Base-by-base conservation (phyloP, 1,140 invertebrate species). In the Akabosia matsudoensis region DNA sequence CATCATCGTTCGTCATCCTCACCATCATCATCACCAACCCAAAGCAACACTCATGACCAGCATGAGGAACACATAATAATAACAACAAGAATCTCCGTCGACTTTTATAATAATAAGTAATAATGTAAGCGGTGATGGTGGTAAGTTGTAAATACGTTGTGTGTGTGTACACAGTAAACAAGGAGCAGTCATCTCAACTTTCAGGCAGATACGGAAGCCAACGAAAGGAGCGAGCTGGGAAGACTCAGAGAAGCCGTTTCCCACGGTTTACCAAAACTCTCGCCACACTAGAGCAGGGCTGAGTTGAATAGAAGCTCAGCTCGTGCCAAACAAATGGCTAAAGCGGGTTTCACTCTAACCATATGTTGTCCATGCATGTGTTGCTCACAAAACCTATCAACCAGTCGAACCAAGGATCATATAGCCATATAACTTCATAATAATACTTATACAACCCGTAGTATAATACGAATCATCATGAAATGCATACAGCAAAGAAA, bases 241-340 rank as follows among this genome's bases (percentile, higher is more conserved):
- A 79, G 76, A 67, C 70, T 79, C 72, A 76, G 78, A 79, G 78
- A 79, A 75, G 76, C 74, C 61, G n/a, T 76, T 80, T 80, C 79
- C 76, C 79, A 80, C 79, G 79, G 70, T 80, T 74, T 56, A 33
- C 74, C 74, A 37, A 28, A 64, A 76, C 70, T 34, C 34, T 67
- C 64, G 71, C 51, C 33, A 33, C 74, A 10, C 7, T n/a, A n/a
- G n/a, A n/a, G n/a, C n/a, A n/a, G n/a, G n/a, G n/a, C n/a, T 3
- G 33, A 16, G 24, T n/a, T 61, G 54, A 61, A 31, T n/a, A 71
- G 51, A 61, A 73, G 67, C 56, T 74, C 71, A 79, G 78, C 78
- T 79, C 78, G 78, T 79, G 78, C 78, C 78, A 79, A 79, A 76
- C 74, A 78, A 78, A 78, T 78, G 74, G 70, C 70, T 34, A 72